Conservation (phyloP, 2,797 vertebrate species). For the Rhyacichthys aspro region DNA sequence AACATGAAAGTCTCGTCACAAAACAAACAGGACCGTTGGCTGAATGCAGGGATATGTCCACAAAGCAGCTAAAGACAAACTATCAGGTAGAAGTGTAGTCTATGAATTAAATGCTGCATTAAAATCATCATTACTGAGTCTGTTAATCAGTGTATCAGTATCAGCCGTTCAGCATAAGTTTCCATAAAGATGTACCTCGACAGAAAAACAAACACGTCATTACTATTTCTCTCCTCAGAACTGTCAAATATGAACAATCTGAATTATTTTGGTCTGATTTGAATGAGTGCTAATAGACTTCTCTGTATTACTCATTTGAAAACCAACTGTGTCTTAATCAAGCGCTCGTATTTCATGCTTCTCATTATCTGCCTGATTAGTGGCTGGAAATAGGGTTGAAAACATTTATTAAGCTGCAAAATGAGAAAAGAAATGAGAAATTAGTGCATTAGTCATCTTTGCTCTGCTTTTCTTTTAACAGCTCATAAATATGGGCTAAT, state of each 20-base stretch:
- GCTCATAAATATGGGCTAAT: background rate
- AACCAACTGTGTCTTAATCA: background rate
- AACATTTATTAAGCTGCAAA: background rate
- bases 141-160: too few relatives aligned
- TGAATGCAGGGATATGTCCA: too few relatives aligned
- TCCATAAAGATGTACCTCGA: too few relatives aligned
- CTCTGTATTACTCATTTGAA: background rate
- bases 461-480: background rate
- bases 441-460: too few relatives aligned
- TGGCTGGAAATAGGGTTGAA: background rate
- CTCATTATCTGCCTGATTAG: background rate
- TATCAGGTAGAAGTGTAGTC: too few relatives aligned
- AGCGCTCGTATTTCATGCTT: background rate
- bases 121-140: too few relatives aligned
- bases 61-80: too few relatives aligned
- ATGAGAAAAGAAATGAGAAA: constrained; percentile 2
- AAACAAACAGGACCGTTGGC: too few relatives aligned
- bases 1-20: too few relatives aligned
- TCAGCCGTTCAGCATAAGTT: too few relatives aligned
- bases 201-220: too few relatives aligned
- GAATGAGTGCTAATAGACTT: background rate
- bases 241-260: background rate
- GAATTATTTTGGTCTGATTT: background rate
- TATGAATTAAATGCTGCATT: too few relatives aligned
- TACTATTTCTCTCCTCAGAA: background rate